phyloP scores from a whole-genome alignment of 1,140 invertebrate genomes.

The Chionoecetes opilio region DNA sequence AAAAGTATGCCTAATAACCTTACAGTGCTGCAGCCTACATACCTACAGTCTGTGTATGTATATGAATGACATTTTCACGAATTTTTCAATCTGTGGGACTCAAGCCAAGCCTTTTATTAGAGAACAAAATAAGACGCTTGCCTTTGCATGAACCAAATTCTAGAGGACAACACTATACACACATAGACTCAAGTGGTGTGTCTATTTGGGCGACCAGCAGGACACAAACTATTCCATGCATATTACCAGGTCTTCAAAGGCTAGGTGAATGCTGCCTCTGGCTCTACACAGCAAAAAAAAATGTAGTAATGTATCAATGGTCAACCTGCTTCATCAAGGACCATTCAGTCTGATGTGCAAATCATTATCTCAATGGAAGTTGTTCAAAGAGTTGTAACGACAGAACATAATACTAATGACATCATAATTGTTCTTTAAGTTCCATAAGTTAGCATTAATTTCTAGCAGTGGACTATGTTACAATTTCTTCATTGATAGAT shows the following conservation, averaged over 20 bases:
- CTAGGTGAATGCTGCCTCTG: not conserved
- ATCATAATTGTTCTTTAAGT: too few relatives aligned
- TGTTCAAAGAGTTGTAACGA: not conserved
- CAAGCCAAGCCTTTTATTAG: not conserved
- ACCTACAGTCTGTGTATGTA: not conserved
- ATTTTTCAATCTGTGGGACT: not conserved
- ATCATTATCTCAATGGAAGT: not conserved
- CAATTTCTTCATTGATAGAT: too few relatives aligned
- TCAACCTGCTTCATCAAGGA: not conserved
- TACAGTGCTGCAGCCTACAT: too few relatives aligned
- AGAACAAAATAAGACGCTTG: not conserved
- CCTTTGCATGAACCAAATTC: not conserved
- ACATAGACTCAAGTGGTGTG: not conserved
- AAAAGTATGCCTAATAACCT: too few relatives aligned
- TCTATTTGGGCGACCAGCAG: not conserved
- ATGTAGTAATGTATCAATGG: not conserved
- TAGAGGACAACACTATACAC: not conserved
- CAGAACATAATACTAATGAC: not conserved
- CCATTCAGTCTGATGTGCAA: not conserved
- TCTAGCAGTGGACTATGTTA: too few relatives aligned
- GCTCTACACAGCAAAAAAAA: not conserved
- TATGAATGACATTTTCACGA: not conserved
- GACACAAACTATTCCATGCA: slow-evolving; percentile 1
- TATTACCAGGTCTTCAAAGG: not conserved
- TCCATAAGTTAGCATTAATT: too few relatives aligned